Evolutionary conservation across 2,797 vertebrate genomes (phyloP).

Genomic region (Sebastes matsubarae): DNA sequence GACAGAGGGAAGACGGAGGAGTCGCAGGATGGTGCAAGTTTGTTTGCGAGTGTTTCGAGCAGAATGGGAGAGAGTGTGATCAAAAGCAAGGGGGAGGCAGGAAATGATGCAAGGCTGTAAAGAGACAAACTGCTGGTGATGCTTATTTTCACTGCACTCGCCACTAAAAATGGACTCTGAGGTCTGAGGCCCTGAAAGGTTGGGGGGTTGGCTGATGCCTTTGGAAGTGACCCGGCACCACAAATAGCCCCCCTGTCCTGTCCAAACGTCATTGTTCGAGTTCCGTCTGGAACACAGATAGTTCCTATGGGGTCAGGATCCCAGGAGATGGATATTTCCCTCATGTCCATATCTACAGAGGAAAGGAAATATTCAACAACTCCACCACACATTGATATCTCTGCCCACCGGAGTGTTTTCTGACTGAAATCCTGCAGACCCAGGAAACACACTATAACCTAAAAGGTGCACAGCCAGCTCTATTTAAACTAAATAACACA

Average conservation of each 20-base stretch:
- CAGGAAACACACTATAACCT: slow-evolving; percentile 46
- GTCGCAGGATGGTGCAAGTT: slow-evolving; percentile 54
- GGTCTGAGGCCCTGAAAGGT: slow-evolving; percentile 74
- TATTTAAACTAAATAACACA: slow-evolving; percentile 41
- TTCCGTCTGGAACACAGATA: slow-evolving; percentile 77
- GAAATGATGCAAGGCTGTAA: slow-evolving; percentile 85
- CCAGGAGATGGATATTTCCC: slow-evolving; percentile 77
- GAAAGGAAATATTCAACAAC: slow-evolving; percentile 81
- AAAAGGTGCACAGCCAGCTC: slow-evolving; percentile 38
- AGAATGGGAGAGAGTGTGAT: slow-evolving; percentile 63
- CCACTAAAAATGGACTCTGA: slow-evolving; percentile 87
- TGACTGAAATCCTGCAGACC: slow-evolving; percentile 64
- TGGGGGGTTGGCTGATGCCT: slow-evolving; percentile 61
- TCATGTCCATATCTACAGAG: slow-evolving; percentile 77
- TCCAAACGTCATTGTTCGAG: slow-evolving; percentile 84
- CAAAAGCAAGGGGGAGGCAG: slow-evolving; percentile 77
- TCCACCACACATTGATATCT: slow-evolving; percentile 60
- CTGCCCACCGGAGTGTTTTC: slow-evolving; percentile 48
- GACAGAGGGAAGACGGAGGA: slow-evolving; percentile 76
- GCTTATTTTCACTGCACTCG: slow-evolving; percentile 87
- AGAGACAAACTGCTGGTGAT: slow-evolving; percentile 80
- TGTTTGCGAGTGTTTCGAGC: slow-evolving; percentile 50
- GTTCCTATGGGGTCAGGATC: slow-evolving; percentile 78
- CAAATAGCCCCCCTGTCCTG: slow-evolving; percentile 80
- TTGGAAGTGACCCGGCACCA: slow-evolving; percentile 79